Evolutionary conservation across 2,113 vertebrate genomes (phyloP).

Genomic region (Corythornis madagascariensis): DNA sequence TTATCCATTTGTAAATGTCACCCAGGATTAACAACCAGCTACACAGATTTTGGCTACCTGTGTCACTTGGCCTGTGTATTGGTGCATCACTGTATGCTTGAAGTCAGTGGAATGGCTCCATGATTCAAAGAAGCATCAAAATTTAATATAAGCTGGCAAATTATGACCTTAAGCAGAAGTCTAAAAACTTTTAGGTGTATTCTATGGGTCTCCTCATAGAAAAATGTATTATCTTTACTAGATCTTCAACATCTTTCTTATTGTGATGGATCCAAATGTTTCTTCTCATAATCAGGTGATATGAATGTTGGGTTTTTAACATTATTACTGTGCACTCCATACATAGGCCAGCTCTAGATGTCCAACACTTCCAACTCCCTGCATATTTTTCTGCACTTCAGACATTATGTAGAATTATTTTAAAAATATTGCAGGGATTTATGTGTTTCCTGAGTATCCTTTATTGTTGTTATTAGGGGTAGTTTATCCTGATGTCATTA

Average conservation of each 20-base stretch:
- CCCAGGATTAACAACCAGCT: neutral
- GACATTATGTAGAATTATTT: neutral
- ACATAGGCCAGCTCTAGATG: neutral
- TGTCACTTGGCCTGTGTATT: neutral
- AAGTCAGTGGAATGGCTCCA: neutral
- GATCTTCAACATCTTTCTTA: neutral
- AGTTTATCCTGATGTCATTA: neutral
- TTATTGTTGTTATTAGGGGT: neutral
- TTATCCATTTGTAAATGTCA: neutral
- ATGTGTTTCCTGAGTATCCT: neutral
- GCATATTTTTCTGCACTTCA: neutral
- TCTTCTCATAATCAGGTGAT: neutral
- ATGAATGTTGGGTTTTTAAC: neutral
- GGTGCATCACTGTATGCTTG: neutral
- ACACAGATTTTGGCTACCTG: neutral
- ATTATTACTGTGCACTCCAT: neutral
- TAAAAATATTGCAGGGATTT: neutral
- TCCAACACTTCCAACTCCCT: neutral
- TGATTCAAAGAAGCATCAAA: neutral
- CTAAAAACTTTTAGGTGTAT: neutral
- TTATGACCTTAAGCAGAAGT: neutral
- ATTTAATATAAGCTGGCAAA: neutral
- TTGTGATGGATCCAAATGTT: neutral
- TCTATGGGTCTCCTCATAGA: neutral
- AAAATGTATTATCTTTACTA: neutral